These are phyloP conservation scores for Mamestra configurata DNA, from an alignment of 1,140 invertebrate species.

Conservation along the genomic window DNA sequence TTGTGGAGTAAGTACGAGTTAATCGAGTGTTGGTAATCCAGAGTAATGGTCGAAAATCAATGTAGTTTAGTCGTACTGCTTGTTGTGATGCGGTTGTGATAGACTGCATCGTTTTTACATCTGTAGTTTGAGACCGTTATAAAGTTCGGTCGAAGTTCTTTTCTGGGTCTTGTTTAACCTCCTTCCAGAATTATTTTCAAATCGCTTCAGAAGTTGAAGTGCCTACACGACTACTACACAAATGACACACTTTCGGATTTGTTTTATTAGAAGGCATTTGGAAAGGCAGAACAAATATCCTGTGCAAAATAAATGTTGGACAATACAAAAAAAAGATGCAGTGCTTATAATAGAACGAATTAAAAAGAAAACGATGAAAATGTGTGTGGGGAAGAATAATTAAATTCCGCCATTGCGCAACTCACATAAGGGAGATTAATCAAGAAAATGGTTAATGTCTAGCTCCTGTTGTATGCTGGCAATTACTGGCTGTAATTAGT, in stretches of 20 bases:
- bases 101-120: neutral
- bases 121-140: too few relatives aligned
- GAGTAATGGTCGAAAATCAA: slow-evolving; percentile 15
- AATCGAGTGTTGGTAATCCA: slow-evolving; percentile 15
- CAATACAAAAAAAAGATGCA: too few relatives aligned
- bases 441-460: slow-evolving; percentile 42
- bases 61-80: neutral
- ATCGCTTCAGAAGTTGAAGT: too few relatives aligned
- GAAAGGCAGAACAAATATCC: too few relatives aligned
- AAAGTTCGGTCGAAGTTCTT: too few relatives aligned
- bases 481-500: slow-evolving; percentile 31
- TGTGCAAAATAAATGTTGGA: too few relatives aligned
- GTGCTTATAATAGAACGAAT: neutral
- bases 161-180: too few relatives aligned
- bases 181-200: too few relatives aligned
- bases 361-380: neutral
- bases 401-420: slow-evolving; percentile 29
- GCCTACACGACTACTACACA: too few relatives aligned
- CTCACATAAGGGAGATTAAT: slow-evolving; percentile 38
- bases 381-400: slow-evolving; percentile 19
- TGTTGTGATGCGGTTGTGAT: neutral
- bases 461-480: slow-evolving; percentile 3
- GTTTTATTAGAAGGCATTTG: too few relatives aligned
- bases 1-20: slow-evolving; percentile 4
- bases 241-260: too few relatives aligned